phyloP scores from a whole-genome alignment of 53 echinoderm and acorn worm genomes.

The Actinopyga echinites region DNA sequence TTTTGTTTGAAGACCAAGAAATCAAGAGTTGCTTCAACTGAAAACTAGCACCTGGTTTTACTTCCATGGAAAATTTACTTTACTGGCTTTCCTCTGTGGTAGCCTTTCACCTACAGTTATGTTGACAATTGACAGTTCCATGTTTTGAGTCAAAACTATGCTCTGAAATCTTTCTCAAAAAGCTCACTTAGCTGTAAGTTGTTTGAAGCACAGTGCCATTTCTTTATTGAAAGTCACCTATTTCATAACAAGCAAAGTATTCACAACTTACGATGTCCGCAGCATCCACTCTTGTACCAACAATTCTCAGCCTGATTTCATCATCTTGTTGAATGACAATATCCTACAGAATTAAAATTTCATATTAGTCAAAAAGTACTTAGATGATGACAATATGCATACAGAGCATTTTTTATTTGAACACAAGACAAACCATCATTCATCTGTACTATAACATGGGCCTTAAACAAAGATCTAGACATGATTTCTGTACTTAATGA shows the following conservation, averaged over 20 bases:
- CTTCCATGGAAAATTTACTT: too few species aligned
- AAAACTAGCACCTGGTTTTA: too few species aligned
- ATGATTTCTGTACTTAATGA: too few species aligned
- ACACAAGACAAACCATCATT: too few species aligned
- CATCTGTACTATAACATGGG: too few species aligned
- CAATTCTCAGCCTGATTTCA: conserved; percentile 98
- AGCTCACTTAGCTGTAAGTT: not conserved
- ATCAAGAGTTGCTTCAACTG: too few species aligned
- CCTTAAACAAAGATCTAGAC: too few species aligned
- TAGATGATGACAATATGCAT: not conserved
- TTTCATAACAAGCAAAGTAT: not conserved
- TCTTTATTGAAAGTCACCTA: not conserved
- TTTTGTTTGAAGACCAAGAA: too few species aligned
- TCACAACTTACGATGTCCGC: conserved; percentile 93
- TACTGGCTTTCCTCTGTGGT: too few species aligned
- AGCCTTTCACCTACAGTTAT: too few species aligned
- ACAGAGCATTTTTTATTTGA: not conserved
- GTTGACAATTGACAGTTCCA: too few species aligned
- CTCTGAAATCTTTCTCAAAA: not conserved
- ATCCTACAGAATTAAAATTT: conserved; percentile 56
- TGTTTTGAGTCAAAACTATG: too few species aligned
- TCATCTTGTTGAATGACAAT: conserved; percentile 98
- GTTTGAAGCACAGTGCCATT: not conserved
- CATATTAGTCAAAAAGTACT: not conserved
- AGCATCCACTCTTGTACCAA: conserved; percentile 99